phyloP scores from a whole-genome alignment of 2,797 vertebrate genomes.

The Dermochelys coriacea region DNA sequence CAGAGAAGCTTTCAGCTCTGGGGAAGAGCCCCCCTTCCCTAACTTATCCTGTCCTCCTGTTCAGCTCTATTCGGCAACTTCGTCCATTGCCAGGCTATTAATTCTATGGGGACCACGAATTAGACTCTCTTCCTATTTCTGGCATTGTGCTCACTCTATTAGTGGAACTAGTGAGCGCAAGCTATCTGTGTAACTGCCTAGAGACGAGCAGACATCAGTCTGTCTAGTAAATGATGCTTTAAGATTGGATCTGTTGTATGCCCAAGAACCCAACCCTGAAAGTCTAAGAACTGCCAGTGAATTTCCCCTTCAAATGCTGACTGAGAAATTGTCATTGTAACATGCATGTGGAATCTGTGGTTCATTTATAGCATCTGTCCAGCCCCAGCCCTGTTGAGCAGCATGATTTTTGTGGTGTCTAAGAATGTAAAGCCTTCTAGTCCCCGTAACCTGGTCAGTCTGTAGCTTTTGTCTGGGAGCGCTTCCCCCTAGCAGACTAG shows the following conservation, averaged over 20 bases:
- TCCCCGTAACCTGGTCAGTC: constrained; percentile 44
- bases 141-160: constrained; percentile 69
- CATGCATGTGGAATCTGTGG: constrained; percentile 68
- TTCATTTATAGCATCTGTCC: constrained; percentile 63
- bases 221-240: constrained; percentile 73
- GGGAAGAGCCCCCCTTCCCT: constrained; percentile 82
- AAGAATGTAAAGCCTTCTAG: constrained; percentile 54
- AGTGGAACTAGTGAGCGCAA: constrained; percentile 77
- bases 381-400: constrained; percentile 63
- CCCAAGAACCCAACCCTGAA: constrained; percentile 58
- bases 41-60: constrained; percentile 73
- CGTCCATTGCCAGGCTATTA: constrained; percentile 76
- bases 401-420: constrained; percentile 71
- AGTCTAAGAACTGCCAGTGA: constrained; percentile 59
- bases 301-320: constrained; percentile 32
- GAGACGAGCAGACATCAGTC: constrained; percentile 65
- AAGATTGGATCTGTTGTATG: constrained; percentile 66
- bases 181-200: constrained; percentile 73
- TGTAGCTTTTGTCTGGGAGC: constrained; percentile 66
- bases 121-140: constrained; percentile 70
- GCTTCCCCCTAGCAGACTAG: constrained; percentile 51
- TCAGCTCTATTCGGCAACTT: constrained; percentile 74
- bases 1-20: constrained; percentile 95
- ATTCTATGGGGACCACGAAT: constrained; percentile 79
- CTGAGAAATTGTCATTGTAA: constrained; percentile 65